Base-by-base conservation (phyloP, 2,797 vertebrate species). In the Prionace glauca region DNA sequence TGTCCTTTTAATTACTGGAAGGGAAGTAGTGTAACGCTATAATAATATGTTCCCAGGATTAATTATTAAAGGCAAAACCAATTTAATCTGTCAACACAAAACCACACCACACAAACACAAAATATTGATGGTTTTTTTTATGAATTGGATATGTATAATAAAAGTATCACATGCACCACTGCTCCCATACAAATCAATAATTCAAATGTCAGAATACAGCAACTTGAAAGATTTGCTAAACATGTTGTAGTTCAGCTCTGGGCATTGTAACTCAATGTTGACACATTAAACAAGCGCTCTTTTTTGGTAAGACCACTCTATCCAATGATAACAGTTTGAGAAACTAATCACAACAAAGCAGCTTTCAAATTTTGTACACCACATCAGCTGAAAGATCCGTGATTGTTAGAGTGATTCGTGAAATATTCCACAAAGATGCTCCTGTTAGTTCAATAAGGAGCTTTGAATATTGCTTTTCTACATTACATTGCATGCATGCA, bases 101-200 rank as follows among this genome's bases (percentile, higher is more conserved):
- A 77, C 24, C 45, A 56, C 71, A 95, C 69, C 71, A 74, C 29
- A 94, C 71, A 95, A 95, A 95, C 71, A 77, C 71, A 77, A 56
- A 95, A 74, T 95, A 95, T 95, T 95, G 93, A 95, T 95, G 69
- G 71, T 9, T 95, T 77, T 93, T 84, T 94, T 94, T 50, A 74
- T 95, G 71, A 95, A 95, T 95, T 60, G 93, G 45, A 32, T 74
- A 56, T 95, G 93, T 95, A 95, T 95, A 95, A 95, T 95, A 95
- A 95, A 74, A 95, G 45, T 95, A 95, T 95, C 93, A 95, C 16
- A 95, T 60, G 71, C 93, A 95, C 26, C 71, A 74, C 26, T 72
- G 71, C 93, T 95, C 71, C 67, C 41, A 95, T n/a, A 77, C 93
- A 95, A 95, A 95, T 95, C 71, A 95, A 77, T 95, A 95, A 95